Percentiles rank a stretch among this genome's conserved stretches.
phyloP scores from a whole-genome alignment of 2,113 vertebrate species.

The Sigmodon hispidus region DNA sequence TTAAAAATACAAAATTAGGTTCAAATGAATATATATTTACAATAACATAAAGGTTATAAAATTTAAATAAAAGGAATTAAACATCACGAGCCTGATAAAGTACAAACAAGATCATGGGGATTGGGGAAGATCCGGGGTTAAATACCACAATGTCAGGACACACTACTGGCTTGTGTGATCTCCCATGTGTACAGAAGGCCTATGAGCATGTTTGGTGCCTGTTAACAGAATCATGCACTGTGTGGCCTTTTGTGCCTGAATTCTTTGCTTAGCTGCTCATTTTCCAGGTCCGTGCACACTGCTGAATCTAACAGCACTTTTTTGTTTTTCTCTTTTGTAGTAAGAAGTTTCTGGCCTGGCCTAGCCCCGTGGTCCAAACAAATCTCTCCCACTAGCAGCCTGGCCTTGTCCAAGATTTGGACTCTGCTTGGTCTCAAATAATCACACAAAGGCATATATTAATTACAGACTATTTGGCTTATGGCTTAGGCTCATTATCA shows the following conservation, averaged over 20 bases:
- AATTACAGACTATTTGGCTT: too few relatives aligned
- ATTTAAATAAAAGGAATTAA: neutral
- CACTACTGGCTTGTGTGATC: neutral
- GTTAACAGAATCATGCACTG: accelerated
- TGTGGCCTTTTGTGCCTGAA: neutral
- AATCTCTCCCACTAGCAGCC: too few relatives aligned
- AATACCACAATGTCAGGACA: neutral
- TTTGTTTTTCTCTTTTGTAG: neutral
- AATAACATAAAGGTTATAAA: neutral
- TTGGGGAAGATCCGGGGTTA: neutral
- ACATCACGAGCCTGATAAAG: neutral
- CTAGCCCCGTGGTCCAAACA: too few relatives aligned
- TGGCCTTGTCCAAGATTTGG: too few relatives aligned
- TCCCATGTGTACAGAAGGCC: neutral
- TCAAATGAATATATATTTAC: neutral
- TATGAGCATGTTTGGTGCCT: neutral
- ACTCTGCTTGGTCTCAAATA: too few relatives aligned
- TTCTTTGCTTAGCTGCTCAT: neutral
- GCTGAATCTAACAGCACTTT: accelerated
- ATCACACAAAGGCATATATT: too few relatives aligned
- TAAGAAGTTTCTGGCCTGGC: too few relatives aligned
- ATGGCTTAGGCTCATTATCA: too few relatives aligned
- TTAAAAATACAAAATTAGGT: neutral
- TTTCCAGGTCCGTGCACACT: accelerated
- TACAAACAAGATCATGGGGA: neutral